These are phyloP conservation scores for Drosophila diplacantha DNA, from an alignment of 2,888 invertebrate genomes.

Conservation along the genomic window DNA sequence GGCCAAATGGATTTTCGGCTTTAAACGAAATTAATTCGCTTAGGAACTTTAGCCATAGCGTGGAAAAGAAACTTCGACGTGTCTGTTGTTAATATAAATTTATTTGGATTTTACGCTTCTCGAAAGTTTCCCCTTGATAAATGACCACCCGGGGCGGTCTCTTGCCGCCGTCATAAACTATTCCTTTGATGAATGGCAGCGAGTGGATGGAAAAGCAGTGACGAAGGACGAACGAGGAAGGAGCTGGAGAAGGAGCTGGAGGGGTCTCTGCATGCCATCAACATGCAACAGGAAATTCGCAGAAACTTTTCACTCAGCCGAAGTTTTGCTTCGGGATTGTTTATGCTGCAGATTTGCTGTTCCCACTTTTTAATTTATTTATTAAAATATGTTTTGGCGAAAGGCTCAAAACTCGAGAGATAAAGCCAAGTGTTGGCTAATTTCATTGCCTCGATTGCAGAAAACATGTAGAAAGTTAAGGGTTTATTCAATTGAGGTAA, in stretches of 20 bases:
- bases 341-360: conserved; percentile 20
- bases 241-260: too few relatives aligned
- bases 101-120: conserved; percentile 37
- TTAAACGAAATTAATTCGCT: conserved; percentile 26
- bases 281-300: conserved; percentile 45
- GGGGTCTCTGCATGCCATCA: conserved; percentile 18
- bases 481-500: not conserved
- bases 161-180: conserved; percentile 37
- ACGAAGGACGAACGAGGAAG: conserved; percentile 4
- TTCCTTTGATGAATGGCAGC: conserved; percentile 36
- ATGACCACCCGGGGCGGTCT: conserved; percentile 29
- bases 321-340: conserved; percentile 26
- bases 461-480: conserved; percentile 1
- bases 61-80: conserved; percentile 11
- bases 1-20: conserved; percentile 20
- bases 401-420: conserved; percentile 2
- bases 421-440: conserved; percentile 14
- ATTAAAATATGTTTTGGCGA: conserved; percentile 32
- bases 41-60: conserved; percentile 14
- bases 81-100: conserved; percentile 36
- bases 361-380: conserved; percentile 31
- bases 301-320: conserved; percentile 36
- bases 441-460: not conserved
- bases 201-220: conserved; percentile 1
- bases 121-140: conserved; percentile 25